Conservation (phyloP, 2,113 vertebrate species). For the Glareola pratincola region DNA sequence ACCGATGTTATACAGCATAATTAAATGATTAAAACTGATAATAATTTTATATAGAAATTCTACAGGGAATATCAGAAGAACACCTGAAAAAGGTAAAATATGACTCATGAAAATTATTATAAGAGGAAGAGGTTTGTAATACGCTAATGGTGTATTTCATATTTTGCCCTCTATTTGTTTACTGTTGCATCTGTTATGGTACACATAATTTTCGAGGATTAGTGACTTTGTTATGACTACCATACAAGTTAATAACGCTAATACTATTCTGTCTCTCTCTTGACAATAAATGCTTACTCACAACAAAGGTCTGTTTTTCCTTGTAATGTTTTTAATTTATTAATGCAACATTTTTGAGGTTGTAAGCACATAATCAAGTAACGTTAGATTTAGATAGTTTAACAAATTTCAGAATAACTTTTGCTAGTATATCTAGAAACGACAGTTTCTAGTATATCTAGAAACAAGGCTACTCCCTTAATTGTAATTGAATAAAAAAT, state of each 20-base stretch:
- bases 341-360: rapidly evolving
- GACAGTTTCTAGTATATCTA: not conserved
- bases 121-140: not conserved
- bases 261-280: not conserved
- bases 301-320: not conserved
- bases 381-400: not conserved
- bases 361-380: not conserved
- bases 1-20: not conserved
- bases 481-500: not conserved
- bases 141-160: not conserved
- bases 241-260: not conserved
- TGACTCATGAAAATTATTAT: not conserved
- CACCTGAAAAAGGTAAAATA: not conserved
- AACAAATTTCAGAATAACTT: not conserved
- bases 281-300: not conserved
- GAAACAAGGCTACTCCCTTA: not conserved
- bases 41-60: not conserved
- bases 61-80: not conserved
- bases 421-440: not conserved
- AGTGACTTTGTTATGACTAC: not conserved
- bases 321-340: not conserved
- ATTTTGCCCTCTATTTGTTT: not conserved
- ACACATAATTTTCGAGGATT: not conserved
- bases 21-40: not conserved
- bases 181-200: not conserved